Evolutionary conservation across 2,113 vertebrate genomes (phyloP).

Genomic region (Chiloscyllium plagiosum): DNA sequence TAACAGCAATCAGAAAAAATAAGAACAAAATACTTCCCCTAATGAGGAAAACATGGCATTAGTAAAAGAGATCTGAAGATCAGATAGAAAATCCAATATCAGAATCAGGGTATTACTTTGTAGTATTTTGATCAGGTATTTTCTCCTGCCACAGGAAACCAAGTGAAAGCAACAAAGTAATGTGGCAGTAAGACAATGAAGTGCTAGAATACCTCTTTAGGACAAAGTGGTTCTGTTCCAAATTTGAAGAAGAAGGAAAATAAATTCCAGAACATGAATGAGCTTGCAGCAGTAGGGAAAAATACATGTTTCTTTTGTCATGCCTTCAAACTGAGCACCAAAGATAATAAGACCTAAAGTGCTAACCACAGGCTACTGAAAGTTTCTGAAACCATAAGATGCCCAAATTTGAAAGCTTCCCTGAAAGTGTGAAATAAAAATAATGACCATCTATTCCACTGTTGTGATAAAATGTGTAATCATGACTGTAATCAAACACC

Average conservation of each 20-base stretch:
- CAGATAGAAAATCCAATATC: neutral
- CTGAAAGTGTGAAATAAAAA: neutral
- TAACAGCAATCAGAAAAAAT: neutral
- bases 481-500: conserved; percentile 13
- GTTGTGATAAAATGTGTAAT: neutral
- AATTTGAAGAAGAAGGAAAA: conserved; percentile 6
- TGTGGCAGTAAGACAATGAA: neutral
- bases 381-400: neutral
- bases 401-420: neutral
- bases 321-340: neutral
- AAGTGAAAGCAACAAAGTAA: neutral
- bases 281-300: neutral
- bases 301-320: neutral
- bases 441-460: neutral
- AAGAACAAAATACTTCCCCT: too few relatives aligned
- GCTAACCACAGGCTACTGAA: neutral
- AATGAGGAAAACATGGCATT: neutral
- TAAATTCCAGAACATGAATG: neutral
- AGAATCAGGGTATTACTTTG: neutral
- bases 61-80: neutral
- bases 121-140: neutral
- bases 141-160: neutral
- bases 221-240: neutral
- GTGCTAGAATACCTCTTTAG: neutral
- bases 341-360: neutral